Evolutionary conservation across 2,113 vertebrate genomes (phyloP).

Genomic region (Fulica atra): DNA sequence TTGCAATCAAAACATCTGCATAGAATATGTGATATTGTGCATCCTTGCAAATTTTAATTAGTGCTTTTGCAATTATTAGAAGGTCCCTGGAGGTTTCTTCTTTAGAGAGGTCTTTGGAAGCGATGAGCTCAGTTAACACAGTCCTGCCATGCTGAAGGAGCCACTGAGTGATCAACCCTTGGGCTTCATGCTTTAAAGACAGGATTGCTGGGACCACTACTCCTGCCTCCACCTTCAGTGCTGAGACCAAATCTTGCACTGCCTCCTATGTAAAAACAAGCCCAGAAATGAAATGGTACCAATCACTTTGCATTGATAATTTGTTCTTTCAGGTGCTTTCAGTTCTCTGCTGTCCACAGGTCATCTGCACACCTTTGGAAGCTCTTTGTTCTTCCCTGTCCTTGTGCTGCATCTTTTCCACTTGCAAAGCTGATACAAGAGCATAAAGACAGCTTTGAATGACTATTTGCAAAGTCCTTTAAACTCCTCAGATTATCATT

Average conservation of each 20-base stretch:
- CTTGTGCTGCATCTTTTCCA: not conserved
- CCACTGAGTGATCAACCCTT: constrained; percentile 79
- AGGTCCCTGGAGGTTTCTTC: constrained; percentile 74
- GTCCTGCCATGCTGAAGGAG: constrained; percentile 80
- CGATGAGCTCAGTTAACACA: constrained; percentile 61
- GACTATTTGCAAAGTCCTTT: not conserved
- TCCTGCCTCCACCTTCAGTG: constrained; percentile 77
- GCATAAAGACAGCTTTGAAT: not conserved
- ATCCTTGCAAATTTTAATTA: constrained; percentile 75
- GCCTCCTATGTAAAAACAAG: constrained; percentile 79
- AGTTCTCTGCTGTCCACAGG: not conserved
- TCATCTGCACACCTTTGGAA: not conserved
- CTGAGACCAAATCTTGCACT: constrained; percentile 79
- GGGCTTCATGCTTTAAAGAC: constrained; percentile 82
- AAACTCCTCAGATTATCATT: not conserved
- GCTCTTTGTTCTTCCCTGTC: not conserved
- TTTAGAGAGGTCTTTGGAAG: constrained; percentile 26
- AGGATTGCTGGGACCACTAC: constrained; percentile 79
- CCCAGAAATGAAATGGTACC: not conserved
- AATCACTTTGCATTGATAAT: not conserved
- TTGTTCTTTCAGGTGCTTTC: not conserved
- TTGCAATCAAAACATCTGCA: constrained; percentile 79
- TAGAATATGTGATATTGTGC: constrained; percentile 82
- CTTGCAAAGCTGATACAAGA: not conserved
- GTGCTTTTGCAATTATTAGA: constrained; percentile 70